Conservation (phyloP, 2,888 invertebrate genomes). For the Cataglyphis altisquamis region DNA sequence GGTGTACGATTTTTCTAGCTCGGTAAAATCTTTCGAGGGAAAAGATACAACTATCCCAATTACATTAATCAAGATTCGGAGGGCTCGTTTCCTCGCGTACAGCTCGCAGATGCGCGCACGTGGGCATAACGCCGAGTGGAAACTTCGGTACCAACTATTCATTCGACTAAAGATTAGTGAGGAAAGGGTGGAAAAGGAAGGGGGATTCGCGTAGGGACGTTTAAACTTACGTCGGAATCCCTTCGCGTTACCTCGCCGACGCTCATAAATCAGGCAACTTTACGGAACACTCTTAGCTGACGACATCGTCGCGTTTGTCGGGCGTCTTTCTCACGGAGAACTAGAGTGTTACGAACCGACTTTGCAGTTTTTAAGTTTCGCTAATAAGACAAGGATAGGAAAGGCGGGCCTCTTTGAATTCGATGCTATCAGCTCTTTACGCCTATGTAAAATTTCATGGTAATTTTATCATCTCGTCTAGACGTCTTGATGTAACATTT, state of each 20-base stretch:
- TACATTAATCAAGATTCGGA: constrained; percentile 76
- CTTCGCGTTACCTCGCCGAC: constrained; percentile 75
- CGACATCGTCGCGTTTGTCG: constrained; percentile 61
- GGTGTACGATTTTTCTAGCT: constrained; percentile 21
- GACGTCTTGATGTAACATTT: not conserved
- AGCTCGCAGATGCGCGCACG: constrained; percentile 65
- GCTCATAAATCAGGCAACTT: constrained; percentile 81
- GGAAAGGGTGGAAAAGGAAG: not conserved
- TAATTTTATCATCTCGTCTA: constrained; percentile 47
- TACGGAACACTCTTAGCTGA: constrained; percentile 69
- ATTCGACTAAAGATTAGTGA: constrained; percentile 67
- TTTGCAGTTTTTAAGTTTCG: constrained; percentile 73
- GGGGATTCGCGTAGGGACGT: constrained; percentile 70
- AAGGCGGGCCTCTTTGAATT: not conserved
- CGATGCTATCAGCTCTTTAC: constrained; percentile 17
- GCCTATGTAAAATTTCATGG: not conserved
- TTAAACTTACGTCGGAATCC: constrained; percentile 80
- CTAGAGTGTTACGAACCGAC: constrained; percentile 60
- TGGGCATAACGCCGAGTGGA: constrained; percentile 69
- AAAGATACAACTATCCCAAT: constrained; percentile 45
- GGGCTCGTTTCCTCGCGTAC: constrained; percentile 64
- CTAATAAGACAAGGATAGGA: constrained; percentile 63
- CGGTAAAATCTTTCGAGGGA: constrained; percentile 14
- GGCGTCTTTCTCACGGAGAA: constrained; percentile 56
- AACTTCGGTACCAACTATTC: constrained; percentile 79